phyloP scores from a whole-genome alignment of 2,888 invertebrate genomes.

The Portevinia maculata region DNA sequence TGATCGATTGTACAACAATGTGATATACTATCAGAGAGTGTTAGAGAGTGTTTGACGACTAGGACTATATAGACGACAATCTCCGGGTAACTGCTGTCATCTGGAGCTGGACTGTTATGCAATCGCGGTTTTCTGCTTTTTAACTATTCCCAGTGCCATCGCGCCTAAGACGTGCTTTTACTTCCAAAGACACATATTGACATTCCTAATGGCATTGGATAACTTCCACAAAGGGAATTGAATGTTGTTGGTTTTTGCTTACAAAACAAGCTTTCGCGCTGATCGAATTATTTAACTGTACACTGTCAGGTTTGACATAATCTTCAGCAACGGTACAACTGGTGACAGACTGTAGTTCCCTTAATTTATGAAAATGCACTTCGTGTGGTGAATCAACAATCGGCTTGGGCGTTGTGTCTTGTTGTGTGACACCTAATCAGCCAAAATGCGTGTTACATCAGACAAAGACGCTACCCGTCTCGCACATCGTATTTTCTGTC shows the following conservation, averaged over 20 bases:
- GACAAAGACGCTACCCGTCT: not conserved
- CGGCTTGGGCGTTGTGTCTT: constrained; percentile 3
- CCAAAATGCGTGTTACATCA: constrained; percentile 50
- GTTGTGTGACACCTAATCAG: constrained; percentile 42
- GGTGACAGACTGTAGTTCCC: constrained; percentile 11
- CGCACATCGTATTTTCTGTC: constrained; percentile 5
- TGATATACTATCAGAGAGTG: constrained; percentile 16
- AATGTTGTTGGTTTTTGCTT: constrained; percentile 33
- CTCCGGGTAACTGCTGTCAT: constrained; percentile 21
- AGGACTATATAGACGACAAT: constrained; percentile 21
- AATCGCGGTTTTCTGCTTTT: constrained; percentile 13
- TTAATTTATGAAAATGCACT: constrained; percentile 59
- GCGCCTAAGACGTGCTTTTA: constrained; percentile 51
- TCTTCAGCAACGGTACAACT: constrained; percentile 29
- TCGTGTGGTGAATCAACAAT: constrained; percentile 64
- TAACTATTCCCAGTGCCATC: constrained; percentile 12
- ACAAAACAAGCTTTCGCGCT: constrained; percentile 40
- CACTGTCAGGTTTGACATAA: constrained; percentile 36
- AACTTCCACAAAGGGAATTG: constrained; percentile 61
- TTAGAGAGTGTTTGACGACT: not conserved
- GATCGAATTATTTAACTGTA: constrained; percentile 58
- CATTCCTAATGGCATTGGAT: constrained; percentile 38
- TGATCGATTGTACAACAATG: constrained; percentile 45
- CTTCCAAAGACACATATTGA: constrained; percentile 44
- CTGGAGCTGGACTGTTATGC: constrained; percentile 11